Base-by-base conservation (phyloP, 2,113 vertebrate species). In the Spilogale gracilis region DNA sequence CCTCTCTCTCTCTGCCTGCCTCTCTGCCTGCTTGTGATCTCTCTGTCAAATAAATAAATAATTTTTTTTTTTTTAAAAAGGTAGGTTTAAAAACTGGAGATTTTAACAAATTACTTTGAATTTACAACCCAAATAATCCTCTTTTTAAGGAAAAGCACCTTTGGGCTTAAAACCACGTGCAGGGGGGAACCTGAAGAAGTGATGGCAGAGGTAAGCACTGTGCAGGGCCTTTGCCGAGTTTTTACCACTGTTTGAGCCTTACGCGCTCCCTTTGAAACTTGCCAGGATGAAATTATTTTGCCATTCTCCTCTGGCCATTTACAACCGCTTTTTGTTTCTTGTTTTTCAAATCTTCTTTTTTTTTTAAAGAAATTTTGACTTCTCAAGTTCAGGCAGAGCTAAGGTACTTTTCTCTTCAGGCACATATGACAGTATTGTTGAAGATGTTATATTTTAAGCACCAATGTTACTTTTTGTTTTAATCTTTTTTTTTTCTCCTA, bases 381-480 rank as follows among this genome's bases (percentile, higher is more conserved):
- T 38, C 14, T n/a, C 20, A 52, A 65, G 30, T 17, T 9, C 52
- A 60, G 54, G 69, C n/a, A 93, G 71, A 74, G 43, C 60, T 17
- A 65, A 38, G 27, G 45, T 14, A 52, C 45, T 84, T 12, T 23
- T 13, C 32, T 52, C 43, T 56, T 61, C 18, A 48, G 4, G 50
- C 3, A 14, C 13, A 13, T 50, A 20, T 58, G 73, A 84, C 85
- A 54, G 7, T 43, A 63, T 48, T 80, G 11, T 27, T 97, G 14
- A 95, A 83, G n/a, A 78, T 48, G 25, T 54, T 23, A 6, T 38
- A 56, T 60, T 93, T 50, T 87, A 95, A 92, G 67, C 25, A 54
- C 25, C 54, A 63, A 80, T 3, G 17, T 58, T 63, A 91, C 12
- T 93, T 91, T 97, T 78, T 87, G 43, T 54, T 84, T 89, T 27